Evolutionary conservation across 2,797 vertebrate species (phyloP).

Genomic region (Threskiornis aethiopicus): DNA sequence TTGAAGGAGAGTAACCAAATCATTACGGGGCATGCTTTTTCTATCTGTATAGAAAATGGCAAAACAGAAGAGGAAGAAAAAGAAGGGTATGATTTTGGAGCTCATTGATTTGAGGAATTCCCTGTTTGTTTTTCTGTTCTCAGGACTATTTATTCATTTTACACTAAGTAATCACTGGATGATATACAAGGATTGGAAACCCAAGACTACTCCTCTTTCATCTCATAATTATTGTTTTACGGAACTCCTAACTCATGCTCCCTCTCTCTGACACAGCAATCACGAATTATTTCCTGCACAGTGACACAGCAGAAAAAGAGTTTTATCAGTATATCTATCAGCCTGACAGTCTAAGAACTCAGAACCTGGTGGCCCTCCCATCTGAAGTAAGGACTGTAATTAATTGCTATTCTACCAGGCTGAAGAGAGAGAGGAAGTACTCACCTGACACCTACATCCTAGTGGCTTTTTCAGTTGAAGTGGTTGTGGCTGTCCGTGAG

Average conservation of each 20-base stretch:
- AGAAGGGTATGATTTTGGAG: background rate
- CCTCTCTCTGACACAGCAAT: background rate
- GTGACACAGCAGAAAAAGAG: background rate
- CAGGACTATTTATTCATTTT: background rate
- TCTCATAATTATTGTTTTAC: background rate
- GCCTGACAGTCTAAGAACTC: background rate
- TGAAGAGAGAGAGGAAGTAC: background rate
- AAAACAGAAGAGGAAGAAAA: background rate
- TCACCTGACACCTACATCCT: background rate
- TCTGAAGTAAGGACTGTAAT: background rate
- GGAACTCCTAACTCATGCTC: background rate
- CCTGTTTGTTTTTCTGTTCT: background rate
- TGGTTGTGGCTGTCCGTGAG: background rate
- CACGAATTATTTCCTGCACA: background rate
- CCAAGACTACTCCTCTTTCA: background rate
- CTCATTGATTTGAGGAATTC: background rate
- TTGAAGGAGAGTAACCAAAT: background rate
- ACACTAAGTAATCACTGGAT: background rate
- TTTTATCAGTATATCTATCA: background rate
- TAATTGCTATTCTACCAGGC: background rate
- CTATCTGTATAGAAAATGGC: fast-evolving
- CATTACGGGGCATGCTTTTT: background rate
- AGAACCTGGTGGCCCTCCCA: background rate
- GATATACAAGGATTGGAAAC: background rate
- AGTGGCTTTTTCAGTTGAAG: background rate